Percentiles rank a stretch among this genome's conserved stretches.
phyloP scores from a whole-genome alignment of 2,888 invertebrate species.

The Lysandra coridon region DNA sequence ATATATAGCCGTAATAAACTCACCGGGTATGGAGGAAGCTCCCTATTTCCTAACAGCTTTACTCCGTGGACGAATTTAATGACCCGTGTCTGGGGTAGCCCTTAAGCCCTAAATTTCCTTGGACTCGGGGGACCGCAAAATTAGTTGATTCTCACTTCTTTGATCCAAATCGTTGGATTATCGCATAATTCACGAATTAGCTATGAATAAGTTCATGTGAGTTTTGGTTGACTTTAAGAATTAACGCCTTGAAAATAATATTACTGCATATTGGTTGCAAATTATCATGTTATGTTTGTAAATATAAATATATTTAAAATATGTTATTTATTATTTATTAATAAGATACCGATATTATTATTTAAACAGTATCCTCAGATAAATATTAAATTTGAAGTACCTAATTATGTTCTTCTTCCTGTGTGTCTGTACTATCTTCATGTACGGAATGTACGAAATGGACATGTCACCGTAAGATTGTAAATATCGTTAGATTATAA shows the following conservation, averaged over 20 bases:
- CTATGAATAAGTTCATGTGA: background rate
- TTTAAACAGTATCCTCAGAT: too few relatives aligned
- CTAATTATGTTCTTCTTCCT: too few relatives aligned
- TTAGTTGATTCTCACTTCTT: constrained; percentile 36
- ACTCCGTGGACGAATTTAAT: constrained; percentile 46
- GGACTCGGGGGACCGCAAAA: constrained; percentile 27
- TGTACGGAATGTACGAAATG: too few relatives aligned
- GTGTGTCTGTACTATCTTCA: too few relatives aligned
- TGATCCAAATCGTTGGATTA: constrained; percentile 31
- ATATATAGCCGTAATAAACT: constrained; percentile 9
- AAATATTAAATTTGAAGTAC: too few relatives aligned
- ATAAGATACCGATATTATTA: too few relatives aligned
- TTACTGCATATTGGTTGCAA: background rate
- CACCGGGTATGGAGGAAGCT: background rate
- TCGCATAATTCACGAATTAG: constrained; percentile 13
- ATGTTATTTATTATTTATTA: too few relatives aligned
- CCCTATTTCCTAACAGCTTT: constrained; percentile 20
- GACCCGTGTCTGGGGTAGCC: constrained; percentile 47
- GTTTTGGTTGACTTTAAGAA: background rate
- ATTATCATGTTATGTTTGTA: background rate
- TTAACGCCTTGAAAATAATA: background rate
- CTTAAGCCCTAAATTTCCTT: constrained; percentile 34
- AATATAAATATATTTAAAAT: too few relatives aligned
- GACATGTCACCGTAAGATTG: too few relatives aligned
- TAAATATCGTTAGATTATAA: too few relatives aligned